These are phyloP conservation scores for Gymnoscopelus braueri DNA, from an alignment of 2,797 vertebrate genomes.

Conservation along the genomic window DNA sequence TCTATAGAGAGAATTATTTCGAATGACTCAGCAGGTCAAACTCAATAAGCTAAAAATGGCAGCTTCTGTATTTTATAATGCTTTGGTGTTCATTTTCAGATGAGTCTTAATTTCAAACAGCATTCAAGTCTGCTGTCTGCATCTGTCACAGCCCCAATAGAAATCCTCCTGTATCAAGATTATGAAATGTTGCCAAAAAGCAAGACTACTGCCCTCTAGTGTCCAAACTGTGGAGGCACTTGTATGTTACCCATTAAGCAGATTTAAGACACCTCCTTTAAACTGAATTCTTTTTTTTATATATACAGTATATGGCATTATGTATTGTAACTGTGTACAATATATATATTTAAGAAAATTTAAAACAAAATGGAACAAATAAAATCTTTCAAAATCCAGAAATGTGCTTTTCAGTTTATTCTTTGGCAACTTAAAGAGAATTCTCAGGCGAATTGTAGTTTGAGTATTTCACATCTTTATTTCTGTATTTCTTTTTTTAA, in stretches of 20 bases:
- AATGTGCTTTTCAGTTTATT: conserved; percentile 30
- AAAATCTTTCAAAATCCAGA: conserved; percentile 50
- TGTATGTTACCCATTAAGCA: conserved; percentile 50
- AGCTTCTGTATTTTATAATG: conserved; percentile 58
- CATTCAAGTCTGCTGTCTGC: conserved; percentile 32
- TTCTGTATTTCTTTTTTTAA: conserved; percentile 73
- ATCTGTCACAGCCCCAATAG: conserved; percentile 42
- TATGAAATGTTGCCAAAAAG: conserved; percentile 76
- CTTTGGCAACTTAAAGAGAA: conserved; percentile 22
- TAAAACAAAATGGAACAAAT: conserved; percentile 72
- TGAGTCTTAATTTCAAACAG: conserved; percentile 47
- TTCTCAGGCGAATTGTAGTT: conserved; percentile 51
- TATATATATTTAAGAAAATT: conserved; percentile 80
- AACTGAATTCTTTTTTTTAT: conserved; percentile 62
- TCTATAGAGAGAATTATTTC: conserved; percentile 27
- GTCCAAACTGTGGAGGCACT: conserved; percentile 60
- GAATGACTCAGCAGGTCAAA: conserved; percentile 47
- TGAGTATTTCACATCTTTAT: conserved; percentile 83
- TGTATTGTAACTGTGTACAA: conserved; percentile 78
- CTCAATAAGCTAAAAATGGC: conserved; percentile 72
- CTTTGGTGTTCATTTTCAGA: conserved; percentile 46
- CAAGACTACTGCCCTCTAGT: conserved; percentile 79
- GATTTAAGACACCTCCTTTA: conserved; percentile 44
- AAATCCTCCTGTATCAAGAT: conserved; percentile 41
- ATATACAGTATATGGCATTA: conserved; percentile 61